Evolutionary conservation across 1,140 invertebrate genomes (phyloP), one percentile per base, ranked within the genome.

Genomic region (Dysdera silvatica): DNA sequence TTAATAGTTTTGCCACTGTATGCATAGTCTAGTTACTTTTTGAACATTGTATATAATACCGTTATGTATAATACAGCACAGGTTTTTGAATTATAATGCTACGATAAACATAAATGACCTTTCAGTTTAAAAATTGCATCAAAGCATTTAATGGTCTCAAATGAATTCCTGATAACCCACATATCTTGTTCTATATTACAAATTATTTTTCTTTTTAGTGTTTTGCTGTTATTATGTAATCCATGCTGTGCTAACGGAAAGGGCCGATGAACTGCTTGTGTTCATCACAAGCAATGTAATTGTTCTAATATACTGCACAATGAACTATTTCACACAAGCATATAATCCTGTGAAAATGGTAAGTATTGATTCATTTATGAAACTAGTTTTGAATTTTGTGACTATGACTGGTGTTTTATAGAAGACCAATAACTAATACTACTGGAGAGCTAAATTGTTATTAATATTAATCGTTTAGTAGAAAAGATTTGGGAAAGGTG

Each of bases 211-310:
- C 62, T 37, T 62, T 56, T 20, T 29, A 64, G 61, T 57, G 18
- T 64, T 64, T 52, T 64, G 61, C 35, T 64, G 48, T 43, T 51
- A 64, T 10, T 64, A 64, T 57, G 54, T 58, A 26, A 43, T 57
- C 8, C 61, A 64, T 43, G 45, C 54, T 12, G 47, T 64, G 32
- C 58, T 64, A 26, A 64, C 53, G 28, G 61, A 64, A 29, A 48
- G 61, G 16, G 43, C 49, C 54, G 53, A 64, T 52, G 61, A 64
- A 31, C 29, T 64, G 23, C 41, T 57, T 29, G 54, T 64, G 18
- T 64, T 64, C 52, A 51, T 64, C n/a, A 16, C 52, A 16, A 57
- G 61, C 31, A 64, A 64, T 43, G 29, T 64, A 3, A 58, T 64
- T 41, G 61, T 64, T 23, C 16, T 64, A 10, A 37, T 52, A 4